Evolutionary conservation across 2,113 vertebrate species (phyloP), one percentile per base, ranked within the genome.

Genomic region (Redunca redunca): DNA sequence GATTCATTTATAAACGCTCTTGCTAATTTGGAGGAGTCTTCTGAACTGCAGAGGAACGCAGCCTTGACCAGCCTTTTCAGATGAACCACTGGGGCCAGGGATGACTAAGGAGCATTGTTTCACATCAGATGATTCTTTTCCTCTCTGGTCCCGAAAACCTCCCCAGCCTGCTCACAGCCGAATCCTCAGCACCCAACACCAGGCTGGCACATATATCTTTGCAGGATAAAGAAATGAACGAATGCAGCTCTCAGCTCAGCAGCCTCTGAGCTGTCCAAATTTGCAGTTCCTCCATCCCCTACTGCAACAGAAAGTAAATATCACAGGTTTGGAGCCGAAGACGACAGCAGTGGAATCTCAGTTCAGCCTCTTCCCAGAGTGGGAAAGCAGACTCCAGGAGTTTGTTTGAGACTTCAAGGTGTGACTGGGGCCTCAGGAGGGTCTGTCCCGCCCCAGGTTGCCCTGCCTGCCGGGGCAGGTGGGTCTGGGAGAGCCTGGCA

Each of bases 381-480:
- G 23, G 57, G 52, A n/a, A 43, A 11, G 80, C 14, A 2, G 16
- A 10, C 33, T 5, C 43, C 52, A 13, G 74, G 26, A 48, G 78
- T 40, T 46, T 40, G 55, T 26, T 19, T 50, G 43, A 53, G 82
- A 83, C n/a, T 6, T 14, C 12, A 8, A 89, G 40, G 26, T n/a
- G 26, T 4, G 67, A 43, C 58, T 10, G 74, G 2, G 36, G 62
- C 84, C 52, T 86, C 62, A 2, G 15, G 57, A 40, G 57, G 10
- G 28, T 25, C 78, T 64, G 80, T 8, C 86, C 36, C 0, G 0
- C 78, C 64, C 2, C 14, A 50, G 77, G 67, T 55, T 26, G 64
- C 90, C 17, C 19, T 1, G 55, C 55, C 55, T 71, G 83, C n/a
- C 0, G 30, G 53, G 89, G 60, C 91, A 96, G 94, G 94, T 94